Conservation (phyloP, 2,113 vertebrate species). For the Saccopteryx bilineata region DNA sequence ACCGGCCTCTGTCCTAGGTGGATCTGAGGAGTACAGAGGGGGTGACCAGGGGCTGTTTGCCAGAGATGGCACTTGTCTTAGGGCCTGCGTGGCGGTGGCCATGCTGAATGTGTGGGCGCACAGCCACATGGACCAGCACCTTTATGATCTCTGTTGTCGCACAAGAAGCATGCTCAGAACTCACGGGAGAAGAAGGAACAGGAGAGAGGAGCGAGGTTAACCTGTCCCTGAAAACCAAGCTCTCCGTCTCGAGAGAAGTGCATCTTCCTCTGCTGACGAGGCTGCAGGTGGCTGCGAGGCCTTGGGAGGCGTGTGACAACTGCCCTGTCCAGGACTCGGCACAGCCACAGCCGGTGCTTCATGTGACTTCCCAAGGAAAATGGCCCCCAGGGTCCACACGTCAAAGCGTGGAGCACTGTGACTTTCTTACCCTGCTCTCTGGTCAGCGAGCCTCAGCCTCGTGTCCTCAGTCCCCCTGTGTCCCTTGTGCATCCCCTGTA, state of each 20-base stretch:
- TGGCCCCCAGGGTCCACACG: background rate
- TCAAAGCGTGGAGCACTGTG: background rate
- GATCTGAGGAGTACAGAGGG: no score
- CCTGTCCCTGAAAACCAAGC: background rate
- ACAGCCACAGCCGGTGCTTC: background rate
- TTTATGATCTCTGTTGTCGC: constrained; percentile 30
- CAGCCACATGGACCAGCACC: background rate
- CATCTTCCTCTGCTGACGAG: constrained; percentile 20
- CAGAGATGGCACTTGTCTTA: no score
- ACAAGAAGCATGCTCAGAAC: constrained; percentile 36
- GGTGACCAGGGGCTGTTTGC: no score
- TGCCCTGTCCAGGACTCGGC: background rate
- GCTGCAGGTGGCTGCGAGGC: background rate
- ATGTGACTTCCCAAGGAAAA: background rate
- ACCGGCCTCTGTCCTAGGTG: no score
- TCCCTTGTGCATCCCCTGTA: background rate
- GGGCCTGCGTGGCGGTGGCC: no score
- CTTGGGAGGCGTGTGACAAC: background rate
- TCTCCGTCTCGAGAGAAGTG: background rate
- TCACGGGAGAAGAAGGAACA: background rate
- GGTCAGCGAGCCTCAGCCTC: background rate
- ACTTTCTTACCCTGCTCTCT: background rate
- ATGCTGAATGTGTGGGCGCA: background rate
- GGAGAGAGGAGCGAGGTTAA: constrained; percentile 9
- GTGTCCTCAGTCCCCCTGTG: background rate